phyloP scores from a whole-genome alignment of 1,140 invertebrate species.

The Dreissena polymorpha region DNA sequence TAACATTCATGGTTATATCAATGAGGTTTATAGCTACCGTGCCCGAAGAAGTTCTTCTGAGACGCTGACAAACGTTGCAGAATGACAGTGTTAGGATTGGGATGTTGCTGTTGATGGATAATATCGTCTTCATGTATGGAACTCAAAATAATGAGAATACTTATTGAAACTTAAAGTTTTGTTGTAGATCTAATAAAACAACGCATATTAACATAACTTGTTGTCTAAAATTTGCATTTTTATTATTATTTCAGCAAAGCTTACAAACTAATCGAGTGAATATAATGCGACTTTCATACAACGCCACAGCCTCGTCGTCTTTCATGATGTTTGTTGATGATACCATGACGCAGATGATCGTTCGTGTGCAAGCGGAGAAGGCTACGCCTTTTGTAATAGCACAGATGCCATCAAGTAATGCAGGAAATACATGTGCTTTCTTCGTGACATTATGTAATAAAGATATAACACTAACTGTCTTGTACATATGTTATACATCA shows the following conservation, averaged over 20 bases:
- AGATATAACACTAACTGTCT: too few species aligned
- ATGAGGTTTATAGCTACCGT: too few species aligned
- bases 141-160: too few species aligned
- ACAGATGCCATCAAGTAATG: conserved; percentile 15
- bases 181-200: too few species aligned
- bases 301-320: background rate
- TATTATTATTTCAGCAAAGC: conserved; percentile 32
- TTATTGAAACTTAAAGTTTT: too few species aligned
- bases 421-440: background rate
- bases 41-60: too few species aligned
- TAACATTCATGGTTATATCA: too few species aligned
- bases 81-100: too few species aligned
- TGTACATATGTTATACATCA: too few species aligned
- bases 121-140: too few species aligned
- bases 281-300: conserved; percentile 27
- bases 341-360: conserved; percentile 37
- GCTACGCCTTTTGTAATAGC: conserved; percentile 24
- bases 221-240: background rate
- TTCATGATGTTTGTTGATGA: conserved; percentile 34
- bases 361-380: conserved; percentile 35
- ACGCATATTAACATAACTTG: background rate
- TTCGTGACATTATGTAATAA: background rate
- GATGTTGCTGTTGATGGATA: too few species aligned
- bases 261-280: conserved; percentile 28
- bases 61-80: too few species aligned